Conservation (phyloP, 2,113 vertebrate species). For the Gila orcuttii region DNA sequence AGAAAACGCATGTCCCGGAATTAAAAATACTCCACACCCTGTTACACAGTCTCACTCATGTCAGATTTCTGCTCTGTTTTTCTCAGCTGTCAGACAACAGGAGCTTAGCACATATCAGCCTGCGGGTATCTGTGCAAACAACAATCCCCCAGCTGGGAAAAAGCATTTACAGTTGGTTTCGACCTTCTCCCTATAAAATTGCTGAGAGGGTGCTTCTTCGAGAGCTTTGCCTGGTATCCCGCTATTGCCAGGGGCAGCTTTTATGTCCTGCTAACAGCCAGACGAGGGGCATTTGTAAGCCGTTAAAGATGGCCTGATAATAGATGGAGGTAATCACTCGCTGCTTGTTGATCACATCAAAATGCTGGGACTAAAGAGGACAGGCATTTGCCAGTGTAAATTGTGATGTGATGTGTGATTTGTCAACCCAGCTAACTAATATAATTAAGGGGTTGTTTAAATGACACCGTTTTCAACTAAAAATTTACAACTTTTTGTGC, state of each 20-base stretch:
- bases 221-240: constrained; percentile 22
- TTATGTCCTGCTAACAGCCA: constrained; percentile 15
- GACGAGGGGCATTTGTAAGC: constrained; percentile 24
- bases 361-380: neutral
- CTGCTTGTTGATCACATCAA: neutral
- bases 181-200: constrained; percentile 35
- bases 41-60: neutral
- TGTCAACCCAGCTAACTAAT: too few relatives aligned
- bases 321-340: constrained; percentile 9
- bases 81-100: constrained; percentile 70
- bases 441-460: too few relatives aligned
- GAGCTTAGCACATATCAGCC: constrained; percentile 60
- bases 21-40: neutral
- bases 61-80: constrained; percentile 37
- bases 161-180: constrained; percentile 46
- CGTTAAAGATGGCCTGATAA: constrained; percentile 1
- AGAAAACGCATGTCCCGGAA: neutral
- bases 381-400: neutral
- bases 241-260: neutral
- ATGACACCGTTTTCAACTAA: too few relatives aligned
- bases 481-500: too few relatives aligned
- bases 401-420: neutral
- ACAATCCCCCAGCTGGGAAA: constrained; percentile 67
- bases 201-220: neutral
- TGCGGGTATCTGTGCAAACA: constrained; percentile 72